Percentiles rank a stretch among this genome's conserved stretches.
These are phyloP conservation scores for Epinotia ramella DNA, from an alignment of 2,888 invertebrate genomes.

Conservation along the genomic window DNA sequence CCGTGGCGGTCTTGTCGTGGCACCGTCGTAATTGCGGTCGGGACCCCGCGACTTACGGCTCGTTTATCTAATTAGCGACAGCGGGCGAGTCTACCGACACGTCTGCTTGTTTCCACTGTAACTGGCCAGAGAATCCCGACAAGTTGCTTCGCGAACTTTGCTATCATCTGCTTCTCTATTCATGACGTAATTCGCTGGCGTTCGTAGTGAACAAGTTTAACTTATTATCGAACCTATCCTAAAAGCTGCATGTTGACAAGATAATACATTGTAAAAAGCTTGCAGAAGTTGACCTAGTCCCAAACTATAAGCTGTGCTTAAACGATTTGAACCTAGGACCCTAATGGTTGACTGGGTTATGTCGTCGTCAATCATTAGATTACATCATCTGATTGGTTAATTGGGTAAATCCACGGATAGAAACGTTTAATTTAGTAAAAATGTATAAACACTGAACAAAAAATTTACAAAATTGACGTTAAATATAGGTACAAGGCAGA, in stretches of 20 bases:
- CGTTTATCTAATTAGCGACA: constrained; percentile 83
- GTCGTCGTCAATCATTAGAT: too few species aligned
- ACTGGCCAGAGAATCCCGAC: constrained; percentile 27
- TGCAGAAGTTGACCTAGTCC: not conserved
- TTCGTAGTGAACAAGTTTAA: too few species aligned
- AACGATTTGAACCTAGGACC: not conserved
- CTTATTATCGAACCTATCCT: not conserved
- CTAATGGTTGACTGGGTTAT: not conserved
- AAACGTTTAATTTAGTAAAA: too few species aligned
- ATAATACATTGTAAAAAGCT: not conserved
- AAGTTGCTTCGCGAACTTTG: constrained; percentile 1
- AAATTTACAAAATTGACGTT: too few species aligned
- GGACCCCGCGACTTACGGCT: constrained; percentile 80
- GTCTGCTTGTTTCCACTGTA: constrained; percentile 53
- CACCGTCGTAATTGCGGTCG: constrained; percentile 81
- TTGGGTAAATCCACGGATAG: too few species aligned
- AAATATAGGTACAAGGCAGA: too few species aligned
- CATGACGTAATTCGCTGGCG: not conserved
- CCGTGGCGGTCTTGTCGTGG: constrained; percentile 60
- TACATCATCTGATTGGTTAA: too few species aligned
- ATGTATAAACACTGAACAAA: too few species aligned
- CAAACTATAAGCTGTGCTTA: not conserved
- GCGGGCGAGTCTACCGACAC: constrained; percentile 61
- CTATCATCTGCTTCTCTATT: not conserved
- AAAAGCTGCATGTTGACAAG: not conserved